Percentiles rank a stretch among this genome's conserved stretches.
These are phyloP conservation scores for Carollia perspicillata DNA, from an alignment of 2,113 vertebrate species.

Conservation along the genomic window DNA sequence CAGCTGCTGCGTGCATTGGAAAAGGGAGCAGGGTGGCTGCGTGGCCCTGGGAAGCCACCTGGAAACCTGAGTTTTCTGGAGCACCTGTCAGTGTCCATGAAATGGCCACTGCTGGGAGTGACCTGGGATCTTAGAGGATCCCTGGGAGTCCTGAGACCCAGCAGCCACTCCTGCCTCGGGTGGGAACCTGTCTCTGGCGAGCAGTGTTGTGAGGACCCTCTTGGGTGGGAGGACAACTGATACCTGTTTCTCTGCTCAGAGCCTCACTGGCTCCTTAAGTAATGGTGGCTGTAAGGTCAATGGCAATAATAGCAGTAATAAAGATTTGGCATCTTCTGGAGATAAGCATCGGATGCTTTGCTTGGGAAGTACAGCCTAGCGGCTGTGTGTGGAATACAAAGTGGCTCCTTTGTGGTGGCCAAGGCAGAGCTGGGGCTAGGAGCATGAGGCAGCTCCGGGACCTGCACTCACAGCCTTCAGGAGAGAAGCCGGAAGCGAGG, in stretches of 20 bases:
- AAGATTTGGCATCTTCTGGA: constrained; percentile 19
- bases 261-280: not conserved
- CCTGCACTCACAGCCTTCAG: not conserved
- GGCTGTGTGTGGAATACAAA: not conserved
- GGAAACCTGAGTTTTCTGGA: not conserved
- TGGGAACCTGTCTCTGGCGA: not conserved
- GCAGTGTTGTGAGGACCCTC: not conserved
- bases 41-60: not conserved
- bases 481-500: not conserved
- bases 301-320: not conserved
- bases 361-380: not conserved
- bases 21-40: not conserved
- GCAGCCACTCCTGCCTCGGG: not conserved
- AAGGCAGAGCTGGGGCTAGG: not conserved
- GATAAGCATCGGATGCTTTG: not conserved
- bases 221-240: not conserved
- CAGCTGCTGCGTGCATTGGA: not conserved
- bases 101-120: not conserved
- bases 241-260: not conserved
- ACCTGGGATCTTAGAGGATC: not conserved
- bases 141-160: not conserved
- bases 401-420: not conserved
- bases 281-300: not conserved
- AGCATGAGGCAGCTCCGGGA: fast-evolving
- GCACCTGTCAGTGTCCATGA: not conserved